phyloP scores from a whole-genome alignment of 2,888 invertebrate genomes.

The Scotopteryx bipunctaria region DNA sequence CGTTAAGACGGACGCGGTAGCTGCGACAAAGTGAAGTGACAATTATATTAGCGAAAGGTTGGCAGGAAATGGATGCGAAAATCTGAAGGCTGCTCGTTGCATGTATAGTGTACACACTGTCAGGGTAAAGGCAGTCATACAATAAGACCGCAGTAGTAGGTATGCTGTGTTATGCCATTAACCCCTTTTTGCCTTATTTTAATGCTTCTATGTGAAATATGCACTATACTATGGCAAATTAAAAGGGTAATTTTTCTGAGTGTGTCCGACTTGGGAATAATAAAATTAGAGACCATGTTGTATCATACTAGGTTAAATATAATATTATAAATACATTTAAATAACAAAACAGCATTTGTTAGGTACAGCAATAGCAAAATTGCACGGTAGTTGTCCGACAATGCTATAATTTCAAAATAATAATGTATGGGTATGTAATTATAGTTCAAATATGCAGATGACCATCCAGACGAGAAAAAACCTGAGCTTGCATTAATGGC shows the following conservation, averaged over 20 bases:
- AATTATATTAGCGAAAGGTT: constrained; percentile 14
- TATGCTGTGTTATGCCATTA: background rate
- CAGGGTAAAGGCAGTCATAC: background rate
- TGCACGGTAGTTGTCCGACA: background rate
- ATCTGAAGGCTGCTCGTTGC: constrained; percentile 13
- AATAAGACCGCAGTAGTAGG: background rate
- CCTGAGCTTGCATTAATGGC: constrained; percentile 3
- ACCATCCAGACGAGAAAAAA: constrained; percentile 3
- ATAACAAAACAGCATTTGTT: background rate
- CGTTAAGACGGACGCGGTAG: background rate
- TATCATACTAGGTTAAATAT: background rate
- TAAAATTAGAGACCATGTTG: background rate
- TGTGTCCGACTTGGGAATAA: background rate
- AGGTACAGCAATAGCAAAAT: background rate
- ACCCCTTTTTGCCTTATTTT: background rate
- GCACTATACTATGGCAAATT: too few relatives aligned
- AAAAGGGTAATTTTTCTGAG: background rate
- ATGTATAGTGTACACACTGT: constrained; percentile 3
- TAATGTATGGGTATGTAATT: too few relatives aligned
- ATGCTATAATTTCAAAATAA: constrained; percentile 4
- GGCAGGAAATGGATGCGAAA: constrained; percentile 18
- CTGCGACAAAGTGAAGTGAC: background rate
- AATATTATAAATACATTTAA: background rate
- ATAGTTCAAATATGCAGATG: constrained; percentile 3
- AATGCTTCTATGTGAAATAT: background rate